Conservation (phyloP, 2,888 invertebrate species). For the Dryobotodes eremita region DNA sequence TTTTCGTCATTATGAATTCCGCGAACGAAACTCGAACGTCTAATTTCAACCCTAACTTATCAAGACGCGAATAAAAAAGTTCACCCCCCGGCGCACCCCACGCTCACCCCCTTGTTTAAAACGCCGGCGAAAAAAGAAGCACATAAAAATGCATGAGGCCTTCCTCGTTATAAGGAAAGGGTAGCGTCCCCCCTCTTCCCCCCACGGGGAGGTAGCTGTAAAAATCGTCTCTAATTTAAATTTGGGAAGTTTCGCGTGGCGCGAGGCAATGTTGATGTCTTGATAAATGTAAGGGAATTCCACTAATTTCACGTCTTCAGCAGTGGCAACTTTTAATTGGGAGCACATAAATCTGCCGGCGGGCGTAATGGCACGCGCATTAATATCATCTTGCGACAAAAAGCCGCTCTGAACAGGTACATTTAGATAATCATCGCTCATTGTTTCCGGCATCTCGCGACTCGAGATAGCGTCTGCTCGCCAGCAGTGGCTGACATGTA, state of each 20-base stretch:
- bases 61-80: slow-evolving; percentile 91
- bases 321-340: slow-evolving; percentile 89
- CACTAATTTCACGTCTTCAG: slow-evolving; percentile 89
- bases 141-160: slow-evolving; percentile 92
- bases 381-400: slow-evolving; percentile 88
- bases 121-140: slow-evolving; percentile 91
- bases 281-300: slow-evolving; percentile 90
- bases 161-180: slow-evolving; percentile 92
- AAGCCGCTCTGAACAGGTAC: slow-evolving; percentile 81
- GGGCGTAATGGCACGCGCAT: slow-evolving; percentile 85
- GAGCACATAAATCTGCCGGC: slow-evolving; percentile 85
- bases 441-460: slow-evolving; percentile 80
- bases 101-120: slow-evolving; percentile 91
- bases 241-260: slow-evolving; percentile 90
- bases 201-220: slow-evolving; percentile 89
- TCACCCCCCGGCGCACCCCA: slow-evolving; percentile 88
- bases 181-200: slow-evolving; percentile 85
- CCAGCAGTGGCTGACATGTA: slow-evolving; percentile 43
- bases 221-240: slow-evolving; percentile 91
- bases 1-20: slow-evolving; percentile 91
- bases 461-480: slow-evolving; percentile 63
- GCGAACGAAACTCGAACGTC: slow-evolving; percentile 91
- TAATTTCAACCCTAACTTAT: slow-evolving; percentile 91
- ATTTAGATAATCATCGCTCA: slow-evolving; percentile 88
- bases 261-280: slow-evolving; percentile 89